Evolutionary conservation across 1,140 invertebrate species (phyloP).

Genomic region (Bilobella aurantiaca): DNA sequence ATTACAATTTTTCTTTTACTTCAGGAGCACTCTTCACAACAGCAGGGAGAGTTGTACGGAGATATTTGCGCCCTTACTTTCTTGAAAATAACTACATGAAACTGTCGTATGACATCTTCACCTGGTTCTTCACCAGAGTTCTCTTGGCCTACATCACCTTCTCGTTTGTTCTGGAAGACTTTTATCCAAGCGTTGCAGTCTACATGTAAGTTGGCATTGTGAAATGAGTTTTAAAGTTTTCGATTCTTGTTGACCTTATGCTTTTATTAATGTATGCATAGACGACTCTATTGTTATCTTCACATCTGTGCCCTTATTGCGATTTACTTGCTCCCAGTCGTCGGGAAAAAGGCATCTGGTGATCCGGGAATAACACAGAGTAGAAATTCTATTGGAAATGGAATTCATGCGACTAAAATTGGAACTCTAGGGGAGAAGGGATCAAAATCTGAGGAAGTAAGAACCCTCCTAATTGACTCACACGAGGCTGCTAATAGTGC

Average conservation of each 20-base stretch:
- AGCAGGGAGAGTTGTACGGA: constrained; percentile 40
- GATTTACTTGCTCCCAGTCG: constrained; percentile 45
- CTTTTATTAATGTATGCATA: constrained; percentile 39
- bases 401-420: too few relatives aligned
- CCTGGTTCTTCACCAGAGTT: constrained; percentile 66
- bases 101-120: constrained; percentile 64
- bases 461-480: constrained; percentile 2
- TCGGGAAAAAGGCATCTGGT: neutral
- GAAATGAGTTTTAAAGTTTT: too few relatives aligned
- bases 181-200: constrained; percentile 53
- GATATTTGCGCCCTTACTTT: constrained; percentile 65
- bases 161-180: constrained; percentile 78
- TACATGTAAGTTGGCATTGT: constrained; percentile 39
- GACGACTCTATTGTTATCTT: constrained; percentile 48
- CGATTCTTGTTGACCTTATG: constrained; percentile 14
- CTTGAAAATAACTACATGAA: constrained; percentile 50
- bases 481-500: constrained; percentile 7
- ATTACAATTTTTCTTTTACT: too few relatives aligned
- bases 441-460: neutral
- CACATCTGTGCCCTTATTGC: constrained; percentile 48
- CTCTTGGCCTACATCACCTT: constrained; percentile 76
- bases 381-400: neutral
- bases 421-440: too few relatives aligned
- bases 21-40: constrained; percentile 12
- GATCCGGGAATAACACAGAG: neutral